phyloP scores from a whole-genome alignment of 2,888 invertebrate species.

The Gastrophysa polygoni region DNA sequence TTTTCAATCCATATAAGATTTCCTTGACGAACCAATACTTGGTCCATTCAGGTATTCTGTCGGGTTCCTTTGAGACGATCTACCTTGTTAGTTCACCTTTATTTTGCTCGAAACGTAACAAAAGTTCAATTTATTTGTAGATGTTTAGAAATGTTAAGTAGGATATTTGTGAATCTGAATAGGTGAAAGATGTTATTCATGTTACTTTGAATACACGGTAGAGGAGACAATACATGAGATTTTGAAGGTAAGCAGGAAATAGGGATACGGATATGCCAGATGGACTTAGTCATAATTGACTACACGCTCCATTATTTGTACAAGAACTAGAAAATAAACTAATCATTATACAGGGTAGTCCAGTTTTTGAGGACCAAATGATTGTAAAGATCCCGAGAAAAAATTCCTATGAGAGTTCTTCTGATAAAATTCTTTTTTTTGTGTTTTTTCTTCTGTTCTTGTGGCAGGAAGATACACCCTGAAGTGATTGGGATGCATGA shows the following conservation, averaged over 20 bases:
- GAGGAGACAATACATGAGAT: neutral
- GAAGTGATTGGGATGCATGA: too few relatives aligned
- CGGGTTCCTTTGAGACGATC: neutral
- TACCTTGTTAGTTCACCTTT: neutral
- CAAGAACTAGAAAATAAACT: too few relatives aligned
- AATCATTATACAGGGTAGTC: too few relatives aligned
- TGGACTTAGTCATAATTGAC: too few relatives aligned
- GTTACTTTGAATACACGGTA: neutral
- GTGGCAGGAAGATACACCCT: too few relatives aligned
- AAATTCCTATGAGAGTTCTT: too few relatives aligned
- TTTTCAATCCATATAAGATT: too few relatives aligned
- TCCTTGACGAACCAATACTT: neutral
- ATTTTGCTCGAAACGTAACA: conserved; percentile 11
- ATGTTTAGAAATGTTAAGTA: conserved; percentile 15
- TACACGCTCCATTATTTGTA: too few relatives aligned
- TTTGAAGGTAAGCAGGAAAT: neutral
- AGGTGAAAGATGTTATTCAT: neutral
- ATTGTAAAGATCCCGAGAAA: too few relatives aligned
- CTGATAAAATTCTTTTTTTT: too few relatives aligned
- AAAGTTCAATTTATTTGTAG: conserved; percentile 15
- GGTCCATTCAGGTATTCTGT: neutral
- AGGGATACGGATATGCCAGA: neutral
- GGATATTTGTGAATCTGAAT: conserved; percentile 12
- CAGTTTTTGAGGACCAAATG: too few relatives aligned
- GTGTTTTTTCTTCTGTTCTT: too few relatives aligned